Percentiles rank a stretch among this genome's conserved stretches.
Conservation (phyloP, 2,113 vertebrate genomes). For the Sisor rabdophorus region DNA sequence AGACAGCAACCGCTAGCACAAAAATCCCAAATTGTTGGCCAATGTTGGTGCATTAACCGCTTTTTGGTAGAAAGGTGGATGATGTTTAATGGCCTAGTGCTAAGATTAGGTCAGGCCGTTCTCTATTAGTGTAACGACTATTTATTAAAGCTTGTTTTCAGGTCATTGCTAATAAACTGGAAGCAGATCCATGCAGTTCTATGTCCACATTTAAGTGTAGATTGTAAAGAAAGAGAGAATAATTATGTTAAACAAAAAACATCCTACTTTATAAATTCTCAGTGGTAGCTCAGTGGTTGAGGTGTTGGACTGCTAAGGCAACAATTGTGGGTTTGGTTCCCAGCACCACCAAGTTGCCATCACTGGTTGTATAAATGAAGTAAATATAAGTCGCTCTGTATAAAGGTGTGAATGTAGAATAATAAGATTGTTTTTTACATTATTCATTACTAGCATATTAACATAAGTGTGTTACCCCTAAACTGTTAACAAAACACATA, state of each 20-base stretch:
- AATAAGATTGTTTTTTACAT: too few relatives aligned
- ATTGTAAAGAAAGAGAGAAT: slow-evolving; percentile 11
- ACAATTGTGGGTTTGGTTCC: too few relatives aligned
- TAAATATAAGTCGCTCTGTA: too few relatives aligned
- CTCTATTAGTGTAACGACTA: slow-evolving; percentile 24
- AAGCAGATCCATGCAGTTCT: neutral
- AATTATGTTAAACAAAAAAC: neutral
- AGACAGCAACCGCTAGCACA: slow-evolving; percentile 21
- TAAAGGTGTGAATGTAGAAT: too few relatives aligned
- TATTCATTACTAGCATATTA: too few relatives aligned
- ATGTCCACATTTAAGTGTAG: neutral
- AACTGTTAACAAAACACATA: too few relatives aligned
- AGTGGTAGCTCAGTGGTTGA: too few relatives aligned
- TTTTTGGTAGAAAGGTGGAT: slow-evolving; percentile 33
- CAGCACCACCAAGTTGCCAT: too few relatives aligned
- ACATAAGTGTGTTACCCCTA: too few relatives aligned
- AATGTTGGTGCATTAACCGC: slow-evolving; percentile 29
- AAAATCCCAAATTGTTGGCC: slow-evolving; percentile 35
- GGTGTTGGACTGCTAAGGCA: too few relatives aligned
- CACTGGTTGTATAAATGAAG: too few relatives aligned
- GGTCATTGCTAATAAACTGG: slow-evolving; percentile 12
- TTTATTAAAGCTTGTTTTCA: slow-evolving; percentile 39
- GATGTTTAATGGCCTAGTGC: slow-evolving; percentile 32
- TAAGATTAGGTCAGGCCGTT: slow-evolving; percentile 24
- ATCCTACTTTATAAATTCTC: neutral